Evolutionary conservation across 1,140 invertebrate species (phyloP).

Genomic region (Drosophila gunungcola): DNA sequence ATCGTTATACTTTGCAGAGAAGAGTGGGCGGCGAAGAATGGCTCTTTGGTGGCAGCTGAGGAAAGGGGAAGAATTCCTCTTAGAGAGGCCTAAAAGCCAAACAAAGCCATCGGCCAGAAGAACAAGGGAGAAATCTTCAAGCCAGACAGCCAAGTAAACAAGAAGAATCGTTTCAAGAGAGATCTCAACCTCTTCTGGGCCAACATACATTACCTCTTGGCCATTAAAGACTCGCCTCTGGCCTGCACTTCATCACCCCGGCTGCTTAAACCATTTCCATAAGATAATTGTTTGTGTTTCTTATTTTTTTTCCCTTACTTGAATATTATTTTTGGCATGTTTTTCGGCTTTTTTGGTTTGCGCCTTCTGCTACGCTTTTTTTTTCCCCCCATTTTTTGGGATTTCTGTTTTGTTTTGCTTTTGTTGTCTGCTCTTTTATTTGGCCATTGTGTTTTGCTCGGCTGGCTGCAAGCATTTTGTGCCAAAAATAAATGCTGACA

Average conservation of each 20-base stretch:
- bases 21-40: slow-evolving; percentile 36
- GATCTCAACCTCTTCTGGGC: slow-evolving; percentile 25
- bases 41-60: neutral
- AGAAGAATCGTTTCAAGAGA: slow-evolving; percentile 26
- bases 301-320: slow-evolving; percentile 32
- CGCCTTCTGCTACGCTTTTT: slow-evolving; percentile 20
- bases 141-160: slow-evolving; percentile 45
- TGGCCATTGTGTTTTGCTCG: slow-evolving; percentile 53
- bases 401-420: slow-evolving; percentile 74
- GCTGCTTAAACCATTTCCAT: slow-evolving; percentile 36
- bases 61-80: slow-evolving; percentile 28
- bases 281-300: slow-evolving; percentile 45
- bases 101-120: slow-evolving; percentile 12
- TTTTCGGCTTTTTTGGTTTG: slow-evolving; percentile 63
- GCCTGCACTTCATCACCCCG: slow-evolving; percentile 32
- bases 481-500: slow-evolving; percentile 82
- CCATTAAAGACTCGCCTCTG: slow-evolving; percentile 40
- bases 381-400: slow-evolving; percentile 11
- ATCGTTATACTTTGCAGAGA: slow-evolving; percentile 12
- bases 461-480: slow-evolving; percentile 55
- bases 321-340: slow-evolving; percentile 82
- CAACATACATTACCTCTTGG: slow-evolving; percentile 43
- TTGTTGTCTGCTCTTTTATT: slow-evolving; percentile 48
- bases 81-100: slow-evolving; percentile 11
- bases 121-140: slow-evolving; percentile 40